phyloP scores from a whole-genome alignment of 2,113 vertebrate species.

The Sylvicapra grimmia region DNA sequence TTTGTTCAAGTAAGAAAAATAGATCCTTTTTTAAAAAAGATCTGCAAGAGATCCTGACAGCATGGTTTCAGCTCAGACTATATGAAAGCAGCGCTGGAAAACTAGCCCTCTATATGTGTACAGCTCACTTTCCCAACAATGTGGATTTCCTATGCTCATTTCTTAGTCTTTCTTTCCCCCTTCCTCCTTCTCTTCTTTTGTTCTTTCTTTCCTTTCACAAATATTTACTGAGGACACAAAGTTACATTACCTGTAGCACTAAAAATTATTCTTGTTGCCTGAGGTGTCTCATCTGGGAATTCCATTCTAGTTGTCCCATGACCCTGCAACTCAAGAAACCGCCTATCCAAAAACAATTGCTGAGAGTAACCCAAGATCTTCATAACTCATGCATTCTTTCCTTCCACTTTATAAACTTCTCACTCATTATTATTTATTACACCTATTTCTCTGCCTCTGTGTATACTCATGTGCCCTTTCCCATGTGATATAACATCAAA shows the following conservation, averaged over 20 bases:
- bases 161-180: neutral
- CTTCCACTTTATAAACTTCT: neutral
- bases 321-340: neutral
- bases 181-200: neutral
- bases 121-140: neutral
- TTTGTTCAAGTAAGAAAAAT: constrained; percentile 36
- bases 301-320: neutral
- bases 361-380: neutral
- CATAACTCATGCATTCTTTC: neutral
- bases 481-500: neutral
- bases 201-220: neutral
- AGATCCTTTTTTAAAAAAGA: neutral
- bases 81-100: neutral
- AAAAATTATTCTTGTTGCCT: neutral
- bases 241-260: neutral
- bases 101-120: neutral
- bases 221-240: neutral
- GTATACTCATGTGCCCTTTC: neutral
- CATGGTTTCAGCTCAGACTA: neutral
- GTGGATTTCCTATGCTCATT: neutral
- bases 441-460: neutral
- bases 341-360: neutral
- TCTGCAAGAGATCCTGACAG: neutral
- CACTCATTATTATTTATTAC: neutral
- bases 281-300: neutral